Base-by-base conservation (phyloP, 2,113 vertebrate genomes). In the Dipodomys stephensi region DNA sequence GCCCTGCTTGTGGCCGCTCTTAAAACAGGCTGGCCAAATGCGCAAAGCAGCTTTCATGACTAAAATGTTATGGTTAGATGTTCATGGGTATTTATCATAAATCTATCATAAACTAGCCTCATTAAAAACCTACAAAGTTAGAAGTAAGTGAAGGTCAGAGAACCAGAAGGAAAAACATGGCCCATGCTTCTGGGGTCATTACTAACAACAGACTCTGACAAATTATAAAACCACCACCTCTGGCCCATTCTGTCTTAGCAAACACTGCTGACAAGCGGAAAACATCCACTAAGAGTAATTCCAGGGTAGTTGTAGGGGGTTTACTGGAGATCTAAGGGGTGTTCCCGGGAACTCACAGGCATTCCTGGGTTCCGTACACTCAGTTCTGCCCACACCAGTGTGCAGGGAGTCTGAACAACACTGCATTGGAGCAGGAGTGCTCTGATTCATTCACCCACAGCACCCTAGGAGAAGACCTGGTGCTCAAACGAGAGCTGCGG, bases 401-500 rank as follows among this genome's bases (percentile, higher is more conserved):
- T 13, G 16, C 53, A 4, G 4, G 53, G 53, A 57, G 53, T 57
- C 13, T 57, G 53, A 39, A 57, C 53, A 57, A 57, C 53, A 18
- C 53, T 4, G 53, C 15, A 13, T 16, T 11, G 53, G 53, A 57
- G 49, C 49, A 12, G 49, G 49, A 57, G 4, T 11, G 53, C 53
- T 13, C 53, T 57, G 53, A 18, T 13, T 57, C 53, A 57, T 16
- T 57, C 12, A 57, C 53, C 53, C 53, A 57, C 53, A 57, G 16
- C 53, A 57, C 15, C 53, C 53, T 57, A 57, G 53, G 68, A 0
- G 65, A n/a, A 80, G 71, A 53, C 7, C 35, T 20, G 1, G 1
- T 0, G 20, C 1, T 0, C 16, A 15, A 1, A 0, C 0, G 9
- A 27, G 32, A n/a, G 30, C 15, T 20, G 15, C 0, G 0, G 39